phyloP scores from a whole-genome alignment of 2,113 vertebrate genomes.

The Lampris incognitus region DNA sequence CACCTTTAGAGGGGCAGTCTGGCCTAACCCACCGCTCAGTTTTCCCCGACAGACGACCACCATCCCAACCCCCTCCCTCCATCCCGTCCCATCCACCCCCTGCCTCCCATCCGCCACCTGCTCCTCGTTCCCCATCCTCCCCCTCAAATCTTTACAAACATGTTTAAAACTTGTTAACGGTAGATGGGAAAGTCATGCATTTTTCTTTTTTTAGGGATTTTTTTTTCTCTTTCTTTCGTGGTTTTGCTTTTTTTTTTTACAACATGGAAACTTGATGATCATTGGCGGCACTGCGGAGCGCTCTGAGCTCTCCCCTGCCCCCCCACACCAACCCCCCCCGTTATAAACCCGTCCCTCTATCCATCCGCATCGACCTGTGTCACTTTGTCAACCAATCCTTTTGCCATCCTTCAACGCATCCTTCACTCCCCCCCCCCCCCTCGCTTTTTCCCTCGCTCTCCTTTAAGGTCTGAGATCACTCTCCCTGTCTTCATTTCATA shows the following conservation, averaged over 20 bases:
- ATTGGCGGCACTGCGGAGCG: constrained; percentile 59
- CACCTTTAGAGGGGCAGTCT: constrained; percentile 51
- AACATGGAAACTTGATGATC: constrained; percentile 78
- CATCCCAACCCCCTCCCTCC: constrained; percentile 20
- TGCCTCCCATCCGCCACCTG: neutral
- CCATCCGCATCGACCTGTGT: neutral
- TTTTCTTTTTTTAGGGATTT: constrained; percentile 71
- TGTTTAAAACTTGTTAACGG: constrained; percentile 92
- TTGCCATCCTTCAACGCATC: constrained; percentile 33
- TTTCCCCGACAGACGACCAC: constrained; percentile 47
- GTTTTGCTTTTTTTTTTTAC: constrained; percentile 48
- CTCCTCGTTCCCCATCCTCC: constrained; percentile 59
- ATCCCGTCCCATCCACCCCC: neutral
- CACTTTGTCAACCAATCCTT: neutral
- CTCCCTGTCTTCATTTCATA: constrained; percentile 83
- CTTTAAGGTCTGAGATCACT: constrained; percentile 42
- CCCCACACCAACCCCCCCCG: neutral
- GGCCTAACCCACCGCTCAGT: constrained; percentile 59
- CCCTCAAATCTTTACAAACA: constrained; percentile 79
- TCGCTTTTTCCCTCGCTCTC: constrained; percentile 26
- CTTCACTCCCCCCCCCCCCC: constrained; percentile 35
- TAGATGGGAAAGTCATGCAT: constrained; percentile 97
- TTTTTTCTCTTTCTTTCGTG: constrained; percentile 50
- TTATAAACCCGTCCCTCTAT: neutral
- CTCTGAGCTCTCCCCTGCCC: constrained; percentile 19